These are phyloP conservation scores for Antechinus stuartii DNA, from an alignment of 2,113 vertebrate genomes.

Conservation along the genomic window DNA sequence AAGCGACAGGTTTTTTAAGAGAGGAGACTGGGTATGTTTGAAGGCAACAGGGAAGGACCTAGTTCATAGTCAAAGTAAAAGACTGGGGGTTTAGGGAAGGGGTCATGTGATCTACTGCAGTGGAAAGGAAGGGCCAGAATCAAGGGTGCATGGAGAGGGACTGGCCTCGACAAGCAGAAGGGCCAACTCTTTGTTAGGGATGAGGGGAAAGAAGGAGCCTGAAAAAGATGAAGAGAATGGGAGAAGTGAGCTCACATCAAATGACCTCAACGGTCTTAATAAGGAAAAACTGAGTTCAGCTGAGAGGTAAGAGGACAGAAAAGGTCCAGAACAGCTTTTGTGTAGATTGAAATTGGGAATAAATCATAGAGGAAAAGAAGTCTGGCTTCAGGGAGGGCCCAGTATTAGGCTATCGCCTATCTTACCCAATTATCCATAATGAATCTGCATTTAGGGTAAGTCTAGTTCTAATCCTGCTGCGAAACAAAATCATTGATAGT, in stretches of 20 bases:
- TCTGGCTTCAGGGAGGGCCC: background rate
- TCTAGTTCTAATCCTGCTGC: conserved; percentile 26
- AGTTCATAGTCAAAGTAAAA: background rate
- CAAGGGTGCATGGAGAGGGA: background rate
- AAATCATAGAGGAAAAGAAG: background rate
- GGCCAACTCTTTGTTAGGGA: background rate
- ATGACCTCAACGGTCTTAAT: background rate
- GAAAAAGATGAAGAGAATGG: background rate
- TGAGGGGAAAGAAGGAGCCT: background rate
- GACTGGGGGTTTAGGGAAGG: background rate
- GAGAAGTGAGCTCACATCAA: background rate
- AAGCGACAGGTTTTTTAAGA: background rate
- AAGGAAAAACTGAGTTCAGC: background rate
- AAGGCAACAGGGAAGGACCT: background rate
- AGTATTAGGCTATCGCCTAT: background rate
- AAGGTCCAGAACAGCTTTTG: background rate
- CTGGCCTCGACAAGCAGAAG: background rate
- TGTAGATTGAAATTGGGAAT: background rate
- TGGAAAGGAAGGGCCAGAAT: background rate
- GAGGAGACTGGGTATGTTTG: background rate
- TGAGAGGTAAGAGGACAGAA: background rate
- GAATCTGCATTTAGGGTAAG: background rate
- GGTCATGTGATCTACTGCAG: background rate
- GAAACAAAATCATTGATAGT: conserved; percentile 26
- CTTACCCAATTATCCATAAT: background rate